A percentile compares a stretch with the other conserved stretches of the same genome.
phyloP scores from a whole-genome alignment of 2,797 vertebrate species.

The Alfaro cultratus region DNA sequence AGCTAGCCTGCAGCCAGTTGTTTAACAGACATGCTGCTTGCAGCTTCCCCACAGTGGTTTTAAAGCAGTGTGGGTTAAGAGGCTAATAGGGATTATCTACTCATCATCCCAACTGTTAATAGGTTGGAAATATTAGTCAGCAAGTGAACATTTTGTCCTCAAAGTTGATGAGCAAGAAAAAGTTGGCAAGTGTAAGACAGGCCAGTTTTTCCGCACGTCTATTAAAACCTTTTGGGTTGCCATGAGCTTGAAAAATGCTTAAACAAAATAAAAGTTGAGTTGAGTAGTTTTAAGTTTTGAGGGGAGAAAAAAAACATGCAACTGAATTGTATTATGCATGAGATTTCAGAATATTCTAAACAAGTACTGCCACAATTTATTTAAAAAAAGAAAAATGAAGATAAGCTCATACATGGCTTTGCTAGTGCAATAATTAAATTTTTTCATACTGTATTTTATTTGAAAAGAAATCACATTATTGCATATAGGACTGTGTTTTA shows the following conservation, averaged over 20 bases:
- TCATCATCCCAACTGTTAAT: background rate
- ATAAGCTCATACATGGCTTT: background rate
- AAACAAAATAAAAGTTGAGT: background rate
- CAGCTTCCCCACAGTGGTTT: background rate
- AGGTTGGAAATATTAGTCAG: background rate
- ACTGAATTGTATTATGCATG: background rate
- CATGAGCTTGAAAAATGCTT: background rate
- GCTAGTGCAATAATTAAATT: background rate
- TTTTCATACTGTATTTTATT: background rate
- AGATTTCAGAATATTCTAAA: background rate
- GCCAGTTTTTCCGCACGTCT: background rate
- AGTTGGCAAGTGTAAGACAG: background rate
- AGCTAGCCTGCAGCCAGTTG: background rate
- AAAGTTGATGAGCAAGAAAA: constrained; percentile 2
- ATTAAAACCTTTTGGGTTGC: background rate
- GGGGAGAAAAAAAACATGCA: background rate
- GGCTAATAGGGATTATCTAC: background rate
- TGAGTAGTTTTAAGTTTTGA: background rate
- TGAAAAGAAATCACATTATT: background rate
- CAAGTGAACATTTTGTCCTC: background rate
- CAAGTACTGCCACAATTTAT: background rate
- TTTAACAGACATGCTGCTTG: background rate
- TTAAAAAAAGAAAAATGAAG: background rate
- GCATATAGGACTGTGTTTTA: background rate
- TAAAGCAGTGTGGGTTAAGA: background rate